Conservation (phyloP, 2,113 vertebrate genomes). For the Zapus hudsonius region DNA sequence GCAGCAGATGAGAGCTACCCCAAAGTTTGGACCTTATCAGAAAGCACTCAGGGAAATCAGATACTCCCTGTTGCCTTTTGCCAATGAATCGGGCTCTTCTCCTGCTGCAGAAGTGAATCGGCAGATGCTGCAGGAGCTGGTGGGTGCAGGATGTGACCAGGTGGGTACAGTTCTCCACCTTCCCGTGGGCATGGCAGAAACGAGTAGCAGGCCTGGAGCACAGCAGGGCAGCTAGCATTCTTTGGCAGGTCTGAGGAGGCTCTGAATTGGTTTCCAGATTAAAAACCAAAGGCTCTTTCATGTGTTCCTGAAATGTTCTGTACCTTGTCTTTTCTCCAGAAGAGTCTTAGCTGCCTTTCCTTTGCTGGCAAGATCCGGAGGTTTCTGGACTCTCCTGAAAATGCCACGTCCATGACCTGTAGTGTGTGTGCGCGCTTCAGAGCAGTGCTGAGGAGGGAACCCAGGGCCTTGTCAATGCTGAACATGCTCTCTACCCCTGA, state of each 20-base stretch:
- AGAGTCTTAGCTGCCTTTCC: neutral
- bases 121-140: constrained; percentile 98
- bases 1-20: constrained; percentile 92
- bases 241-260: neutral
- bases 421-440: neutral
- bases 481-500: neutral
- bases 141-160: constrained; percentile 98
- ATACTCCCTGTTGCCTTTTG: constrained; percentile 97
- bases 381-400: neutral
- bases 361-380: neutral
- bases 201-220: neutral
- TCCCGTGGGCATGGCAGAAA: neutral
- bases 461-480: neutral
- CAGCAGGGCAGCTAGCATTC: too few species aligned
- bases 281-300: neutral
- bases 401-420: too few species aligned
- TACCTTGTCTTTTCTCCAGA: neutral
- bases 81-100: constrained; percentile 91
- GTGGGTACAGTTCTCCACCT: constrained; percentile 79
- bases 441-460: neutral
- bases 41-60: constrained; percentile 96
- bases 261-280: neutral
- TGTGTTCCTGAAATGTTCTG: neutral
- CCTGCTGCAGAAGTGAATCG: constrained; percentile 92
- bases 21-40: constrained; percentile 98